phyloP scores from a whole-genome alignment of 2,113 vertebrate genomes.

The Callochromis pleurospilus region DNA sequence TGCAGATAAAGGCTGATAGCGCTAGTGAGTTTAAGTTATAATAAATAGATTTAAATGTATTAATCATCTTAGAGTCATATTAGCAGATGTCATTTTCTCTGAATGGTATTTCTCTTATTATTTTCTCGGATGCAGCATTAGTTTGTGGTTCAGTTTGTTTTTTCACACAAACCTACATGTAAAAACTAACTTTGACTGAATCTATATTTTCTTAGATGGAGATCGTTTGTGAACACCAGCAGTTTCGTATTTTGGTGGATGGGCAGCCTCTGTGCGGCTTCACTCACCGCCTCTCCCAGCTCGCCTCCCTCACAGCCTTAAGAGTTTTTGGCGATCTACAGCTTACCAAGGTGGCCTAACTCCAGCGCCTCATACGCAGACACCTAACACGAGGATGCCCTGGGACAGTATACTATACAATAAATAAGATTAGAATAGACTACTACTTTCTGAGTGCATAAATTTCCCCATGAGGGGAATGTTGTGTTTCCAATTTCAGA shows the following conservation, averaged over 20 bases:
- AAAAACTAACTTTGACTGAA: neutral
- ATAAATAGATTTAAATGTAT: neutral
- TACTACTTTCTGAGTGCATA: neutral
- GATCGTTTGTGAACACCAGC: slow-evolving; percentile 87
- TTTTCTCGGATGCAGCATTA: neutral
- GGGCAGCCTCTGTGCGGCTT: slow-evolving; percentile 85
- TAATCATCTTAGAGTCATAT: neutral
- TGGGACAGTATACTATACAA: neutral
- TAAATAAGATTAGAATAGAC: slow-evolving; percentile 9
- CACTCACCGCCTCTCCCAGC: slow-evolving; percentile 73
- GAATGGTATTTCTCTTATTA: neutral
- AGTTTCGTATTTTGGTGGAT: slow-evolving; percentile 84
- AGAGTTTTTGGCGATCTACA: slow-evolving; percentile 79
- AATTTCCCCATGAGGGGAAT: neutral
- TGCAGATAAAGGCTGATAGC: neutral
- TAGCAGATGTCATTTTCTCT: neutral
- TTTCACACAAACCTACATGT: neutral
- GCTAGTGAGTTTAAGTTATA: neutral
- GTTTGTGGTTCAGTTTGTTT: neutral
- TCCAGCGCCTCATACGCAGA: neutral
- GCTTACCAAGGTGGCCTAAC: slow-evolving; percentile 87
- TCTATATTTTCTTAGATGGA: slow-evolving; percentile 76
- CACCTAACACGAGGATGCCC: neutral
- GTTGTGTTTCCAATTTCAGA: slow-evolving; percentile 10
- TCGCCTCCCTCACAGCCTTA: slow-evolving; percentile 78